Base-by-base conservation (phyloP, 2,797 vertebrate genomes). In the Balearica regulorum region DNA sequence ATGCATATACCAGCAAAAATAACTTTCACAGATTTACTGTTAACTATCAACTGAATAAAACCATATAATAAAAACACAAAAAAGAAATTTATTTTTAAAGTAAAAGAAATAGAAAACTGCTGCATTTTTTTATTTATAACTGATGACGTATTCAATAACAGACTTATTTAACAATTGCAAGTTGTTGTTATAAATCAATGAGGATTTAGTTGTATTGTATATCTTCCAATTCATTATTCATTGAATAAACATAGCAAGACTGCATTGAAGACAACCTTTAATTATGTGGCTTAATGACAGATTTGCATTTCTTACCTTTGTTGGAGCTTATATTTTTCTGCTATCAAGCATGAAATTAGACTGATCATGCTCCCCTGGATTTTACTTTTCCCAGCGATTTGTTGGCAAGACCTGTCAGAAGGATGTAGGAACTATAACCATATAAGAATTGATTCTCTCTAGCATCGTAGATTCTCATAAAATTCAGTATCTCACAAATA, bases 171-270 rank as follows among this genome's bases (percentile, higher is more conserved):
- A 71, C 29, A 91, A 39, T 41, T 72, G 57, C 31, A 91, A 83
- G 20, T 35, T 87, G 61, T 46, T 84, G 41, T 64, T 68, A 79
- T 57, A 57, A 91, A 79, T 65, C 51, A 76, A 16, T n/a, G 21
- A 87, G 41, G 14, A 66, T 69, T 89, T 87, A 90, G 41, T 86
- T 92, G 73, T 84, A 49, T 24, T 90, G 26, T 75, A 6, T 90
- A 94, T 58, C 37, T 95, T 90, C 44, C 53, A 89, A 84, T 90
- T 93, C 39, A 48, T 86, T 90, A 41, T 26, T 82, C 51, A 37
- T 29, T 89, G 62, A 92, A 95, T 90, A 96, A 96, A 94, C 35
- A 37, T n/a, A 90, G 83, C 29, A 95, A 84, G 77, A 87, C 24
- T 81, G 16, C 85, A 48, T 37, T 88, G 76, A 88, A 94, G 64